A percentile compares a stretch with the other conserved stretches of the same genome.
Conservation (phyloP, 2,888 invertebrate species). For the Andrena trimmerana region DNA sequence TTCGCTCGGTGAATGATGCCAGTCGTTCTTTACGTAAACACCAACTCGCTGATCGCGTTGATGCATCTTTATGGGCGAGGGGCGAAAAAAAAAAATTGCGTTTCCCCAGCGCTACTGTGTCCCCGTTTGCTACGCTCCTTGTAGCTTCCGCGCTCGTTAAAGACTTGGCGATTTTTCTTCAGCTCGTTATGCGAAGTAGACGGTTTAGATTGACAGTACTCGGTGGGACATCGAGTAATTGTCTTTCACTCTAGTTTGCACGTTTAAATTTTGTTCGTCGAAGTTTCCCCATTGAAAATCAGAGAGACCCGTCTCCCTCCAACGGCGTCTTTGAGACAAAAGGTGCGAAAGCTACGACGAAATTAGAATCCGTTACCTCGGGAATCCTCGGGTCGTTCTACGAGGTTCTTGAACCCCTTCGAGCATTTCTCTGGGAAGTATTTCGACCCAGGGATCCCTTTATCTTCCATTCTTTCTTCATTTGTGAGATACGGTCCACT, state of each 20-base stretch:
- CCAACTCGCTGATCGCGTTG: conserved; percentile 13
- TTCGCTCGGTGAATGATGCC: conserved; percentile 30
- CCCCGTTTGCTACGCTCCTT: neutral
- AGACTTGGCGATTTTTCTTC: neutral
- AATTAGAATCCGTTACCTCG: conserved; percentile 50
- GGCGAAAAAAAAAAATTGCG: conserved; percentile 7
- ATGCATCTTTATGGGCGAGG: neutral
- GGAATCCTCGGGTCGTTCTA: conserved; percentile 12
- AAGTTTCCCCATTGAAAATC: neutral
- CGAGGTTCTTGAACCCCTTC: conserved; percentile 39
- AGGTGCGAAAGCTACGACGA: conserved; percentile 35
- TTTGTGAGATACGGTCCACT: conserved; percentile 49
- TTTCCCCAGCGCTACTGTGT: neutral
- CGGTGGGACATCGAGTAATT: neutral
- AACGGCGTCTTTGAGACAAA: conserved; percentile 11
- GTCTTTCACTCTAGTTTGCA: neutral
- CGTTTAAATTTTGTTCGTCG: neutral
- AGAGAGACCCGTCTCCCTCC: neutral
- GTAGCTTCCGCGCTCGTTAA: neutral
- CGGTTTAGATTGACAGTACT: neutral
- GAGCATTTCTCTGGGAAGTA: conserved; percentile 35
- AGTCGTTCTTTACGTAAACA: conserved; percentile 26
- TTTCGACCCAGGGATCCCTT: conserved; percentile 46
- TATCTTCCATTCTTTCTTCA: conserved; percentile 51
- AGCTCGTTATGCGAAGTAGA: neutral